Evolutionary conservation across 2,113 vertebrate species (phyloP).

Genomic region (Ramphastos sulfuratus): DNA sequence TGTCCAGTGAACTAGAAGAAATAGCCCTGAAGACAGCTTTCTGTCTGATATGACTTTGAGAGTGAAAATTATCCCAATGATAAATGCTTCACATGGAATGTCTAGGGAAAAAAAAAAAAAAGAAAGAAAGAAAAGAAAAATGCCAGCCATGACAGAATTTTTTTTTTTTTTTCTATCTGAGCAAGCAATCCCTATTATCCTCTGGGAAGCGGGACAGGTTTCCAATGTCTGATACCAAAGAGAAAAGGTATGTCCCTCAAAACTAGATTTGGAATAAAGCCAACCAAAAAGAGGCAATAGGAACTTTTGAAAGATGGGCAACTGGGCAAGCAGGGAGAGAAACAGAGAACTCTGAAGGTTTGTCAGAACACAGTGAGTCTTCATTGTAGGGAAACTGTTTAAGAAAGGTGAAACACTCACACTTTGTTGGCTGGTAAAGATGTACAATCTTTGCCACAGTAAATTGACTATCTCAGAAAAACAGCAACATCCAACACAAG

Average conservation of each 20-base stretch:
- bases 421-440: not conserved
- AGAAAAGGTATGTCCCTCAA: not conserved
- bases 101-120: slow-evolving; percentile 12
- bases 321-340: not conserved
- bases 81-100: slow-evolving; percentile 15
- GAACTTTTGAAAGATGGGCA: not conserved
- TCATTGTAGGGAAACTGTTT: not conserved
- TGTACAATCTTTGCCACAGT: not conserved
- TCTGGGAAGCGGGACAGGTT: too few relatives aligned
- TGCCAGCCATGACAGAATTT: not conserved
- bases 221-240: not conserved
- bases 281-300: not conserved
- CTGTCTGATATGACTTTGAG: slow-evolving; percentile 47
- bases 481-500: not conserved
- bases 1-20: slow-evolving; percentile 67
- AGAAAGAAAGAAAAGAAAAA: not conserved
- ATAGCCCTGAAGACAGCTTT: slow-evolving; percentile 56
- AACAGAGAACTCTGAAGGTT: not conserved
- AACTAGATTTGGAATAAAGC: not conserved
- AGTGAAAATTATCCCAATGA: slow-evolving; percentile 51
- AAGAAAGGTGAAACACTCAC: not conserved
- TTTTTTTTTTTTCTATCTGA: slow-evolving; percentile 29
- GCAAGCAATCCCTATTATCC: not conserved
- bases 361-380: not conserved
- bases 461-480: not conserved